Conservation (phyloP, 1,140 invertebrate species). For the Leguminivora glycinivorella region DNA sequence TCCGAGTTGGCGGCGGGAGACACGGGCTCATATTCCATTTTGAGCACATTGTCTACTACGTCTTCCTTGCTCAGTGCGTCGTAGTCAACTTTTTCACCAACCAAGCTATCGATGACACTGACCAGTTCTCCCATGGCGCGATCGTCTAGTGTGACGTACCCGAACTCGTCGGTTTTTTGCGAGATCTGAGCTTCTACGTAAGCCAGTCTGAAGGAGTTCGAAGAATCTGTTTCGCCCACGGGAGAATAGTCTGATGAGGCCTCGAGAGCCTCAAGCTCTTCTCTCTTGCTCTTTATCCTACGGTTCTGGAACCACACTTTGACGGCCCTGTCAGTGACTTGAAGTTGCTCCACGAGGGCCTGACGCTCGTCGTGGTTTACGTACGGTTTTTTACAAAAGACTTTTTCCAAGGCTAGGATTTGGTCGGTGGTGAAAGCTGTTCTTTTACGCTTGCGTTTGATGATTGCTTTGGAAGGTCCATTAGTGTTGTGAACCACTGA, state of each 20-base stretch:
- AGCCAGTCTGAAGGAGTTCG: slow-evolving; percentile 34
- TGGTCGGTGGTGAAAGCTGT: slow-evolving; percentile 58
- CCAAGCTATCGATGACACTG: slow-evolving; percentile 37
- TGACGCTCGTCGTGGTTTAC: slow-evolving; percentile 45
- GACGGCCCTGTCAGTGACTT: slow-evolving; percentile 50
- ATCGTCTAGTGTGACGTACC: slow-evolving; percentile 52
- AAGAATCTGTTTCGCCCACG: slow-evolving; percentile 31
- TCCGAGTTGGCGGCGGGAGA: not conserved
- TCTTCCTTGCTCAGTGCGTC: not conserved
- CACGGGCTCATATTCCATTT: slow-evolving; percentile 1
- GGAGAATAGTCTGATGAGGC: slow-evolving; percentile 26
- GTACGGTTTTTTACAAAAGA: slow-evolving; percentile 51
- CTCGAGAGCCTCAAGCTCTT: slow-evolving; percentile 27
- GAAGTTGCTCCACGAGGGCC: slow-evolving; percentile 41
- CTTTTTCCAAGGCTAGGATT: slow-evolving; percentile 49
- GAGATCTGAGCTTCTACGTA: slow-evolving; percentile 48
- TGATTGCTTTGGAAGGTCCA: slow-evolving; percentile 34
- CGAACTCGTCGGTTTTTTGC: slow-evolving; percentile 42
- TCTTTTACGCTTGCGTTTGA: slow-evolving; percentile 49
- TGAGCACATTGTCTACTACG: not conserved
- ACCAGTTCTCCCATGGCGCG: slow-evolving; percentile 42
- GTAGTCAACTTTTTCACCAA: not conserved
- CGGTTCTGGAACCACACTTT: slow-evolving; percentile 66
- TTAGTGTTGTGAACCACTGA: slow-evolving; percentile 22
- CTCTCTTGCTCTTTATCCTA: slow-evolving; percentile 47